Conservation (phyloP, 2,797 vertebrate species). For the Pygocentrus nattereri region DNA sequence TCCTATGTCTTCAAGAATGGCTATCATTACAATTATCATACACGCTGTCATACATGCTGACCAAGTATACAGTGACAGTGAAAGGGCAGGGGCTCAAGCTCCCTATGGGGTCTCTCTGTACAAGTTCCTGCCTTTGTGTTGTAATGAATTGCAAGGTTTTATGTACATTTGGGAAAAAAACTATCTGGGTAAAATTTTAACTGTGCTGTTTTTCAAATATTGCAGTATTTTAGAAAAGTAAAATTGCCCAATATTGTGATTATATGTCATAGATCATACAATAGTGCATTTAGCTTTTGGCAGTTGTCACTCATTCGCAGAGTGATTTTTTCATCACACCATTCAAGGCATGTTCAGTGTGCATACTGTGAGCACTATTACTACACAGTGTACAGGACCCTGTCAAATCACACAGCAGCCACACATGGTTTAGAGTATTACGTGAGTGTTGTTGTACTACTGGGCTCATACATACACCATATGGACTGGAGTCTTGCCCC, state of each 20-base stretch:
- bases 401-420: conserved; percentile 54
- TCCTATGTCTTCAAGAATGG: too few species aligned
- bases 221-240: neutral
- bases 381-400: conserved; percentile 33
- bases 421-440: conserved; percentile 57
- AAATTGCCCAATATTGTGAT: neutral
- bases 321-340: conserved; percentile 30
- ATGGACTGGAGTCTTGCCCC: conserved; percentile 19
- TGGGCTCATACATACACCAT: conserved; percentile 39
- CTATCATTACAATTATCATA: too few species aligned
- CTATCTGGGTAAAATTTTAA: too few species aligned
- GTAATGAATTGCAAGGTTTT: too few species aligned
- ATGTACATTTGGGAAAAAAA: too few species aligned
- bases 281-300: conserved; percentile 3
- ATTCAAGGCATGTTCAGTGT: conserved; percentile 34
- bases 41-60: too few species aligned
- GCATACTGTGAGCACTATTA: neutral
- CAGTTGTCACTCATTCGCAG: conserved; percentile 38
- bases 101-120: too few species aligned
- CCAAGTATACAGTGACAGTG: too few species aligned
- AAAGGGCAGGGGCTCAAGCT: too few species aligned
- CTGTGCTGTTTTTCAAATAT: too few species aligned
- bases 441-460: conserved; percentile 47
- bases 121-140: too few species aligned
- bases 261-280: neutral